Base-by-base conservation (phyloP, 1,140 invertebrate species). In the Papilio glaucus region DNA sequence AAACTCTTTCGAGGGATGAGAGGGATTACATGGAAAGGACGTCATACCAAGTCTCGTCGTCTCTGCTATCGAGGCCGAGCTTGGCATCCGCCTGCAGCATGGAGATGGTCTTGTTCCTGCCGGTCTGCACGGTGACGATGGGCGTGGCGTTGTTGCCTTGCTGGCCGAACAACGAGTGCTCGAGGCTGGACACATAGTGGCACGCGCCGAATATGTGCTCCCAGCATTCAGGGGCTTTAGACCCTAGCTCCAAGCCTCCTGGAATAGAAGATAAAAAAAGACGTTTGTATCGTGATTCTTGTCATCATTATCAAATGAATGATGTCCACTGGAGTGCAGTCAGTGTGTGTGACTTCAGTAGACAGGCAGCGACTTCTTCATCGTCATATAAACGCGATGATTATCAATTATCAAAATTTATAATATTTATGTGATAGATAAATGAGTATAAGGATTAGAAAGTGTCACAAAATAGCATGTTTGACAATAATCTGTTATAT, bases 201-300 rank as follows among this genome's bases (percentile, higher is more conserved):
- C 97, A 98, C 8, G 95, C 98, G 88, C 96, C 96, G 85, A 99
- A 98, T 72, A 99, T 97, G 88, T 98, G 97, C 39, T 96, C 96
- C 98, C 98, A 99, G 84, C 98, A 98, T 74, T 98, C 97, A 42
- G 96, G 95, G 29, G 97, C 97, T 84, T 98, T 98, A 74, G 97
- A 98, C 4, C 97, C 98, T 37, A 99, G 94, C 87, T 98, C 98
- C 37, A 99, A 91, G 26, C 98, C 98, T 79, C 96, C 95, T 83
- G 94, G 13, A 96, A 83, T 4, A 80, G 73, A 26, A 15, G 21
- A 71, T 12, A 65, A 15, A 65, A 29, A 72, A 71, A 12, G 4
- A 62, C 4, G 1, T 24, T 10, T 53, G 8, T 33, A 33, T 33
- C 29, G 29, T 33, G 6, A 2, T 33, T 33, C 29, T 33, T 3